These are phyloP conservation scores for Aphrophora alni DNA, from an alignment of 2,888 invertebrate genomes.

Conservation along the genomic window DNA sequence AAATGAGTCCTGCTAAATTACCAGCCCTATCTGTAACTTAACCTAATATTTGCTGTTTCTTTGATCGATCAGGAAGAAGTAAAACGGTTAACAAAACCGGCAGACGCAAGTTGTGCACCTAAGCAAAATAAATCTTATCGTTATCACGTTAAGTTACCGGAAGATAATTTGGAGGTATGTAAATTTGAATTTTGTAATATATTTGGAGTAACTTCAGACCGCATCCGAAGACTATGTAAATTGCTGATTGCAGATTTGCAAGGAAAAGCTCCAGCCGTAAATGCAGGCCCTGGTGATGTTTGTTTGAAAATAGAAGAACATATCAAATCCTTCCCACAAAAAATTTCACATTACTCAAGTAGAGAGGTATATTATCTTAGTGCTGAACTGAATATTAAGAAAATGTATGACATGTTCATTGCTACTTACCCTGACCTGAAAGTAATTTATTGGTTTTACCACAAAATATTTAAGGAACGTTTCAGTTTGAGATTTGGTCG, in stretches of 20 bases:
- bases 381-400: neutral
- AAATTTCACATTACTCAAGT: neutral
- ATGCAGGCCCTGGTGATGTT: neutral
- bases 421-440: neutral
- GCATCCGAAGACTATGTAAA: neutral
- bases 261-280: neutral
- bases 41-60: neutral
- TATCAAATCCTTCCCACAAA: neutral
- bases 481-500: neutral
- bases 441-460: neutral
- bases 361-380: neutral
- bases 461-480: too few relatives aligned
- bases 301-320: neutral
- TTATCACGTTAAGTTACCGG: neutral
- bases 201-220: neutral
- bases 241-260: neutral
- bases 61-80: too few relatives aligned
- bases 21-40: neutral
- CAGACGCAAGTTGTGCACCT: neutral
- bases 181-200: neutral
- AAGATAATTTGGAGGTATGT: neutral
- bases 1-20: neutral
- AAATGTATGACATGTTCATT: too few relatives aligned
- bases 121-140: neutral
- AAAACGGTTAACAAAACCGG: too few relatives aligned